These are phyloP conservation scores for Anolis sagrei DNA, from an alignment of 2,113 vertebrate species.

Conservation along the genomic window DNA sequence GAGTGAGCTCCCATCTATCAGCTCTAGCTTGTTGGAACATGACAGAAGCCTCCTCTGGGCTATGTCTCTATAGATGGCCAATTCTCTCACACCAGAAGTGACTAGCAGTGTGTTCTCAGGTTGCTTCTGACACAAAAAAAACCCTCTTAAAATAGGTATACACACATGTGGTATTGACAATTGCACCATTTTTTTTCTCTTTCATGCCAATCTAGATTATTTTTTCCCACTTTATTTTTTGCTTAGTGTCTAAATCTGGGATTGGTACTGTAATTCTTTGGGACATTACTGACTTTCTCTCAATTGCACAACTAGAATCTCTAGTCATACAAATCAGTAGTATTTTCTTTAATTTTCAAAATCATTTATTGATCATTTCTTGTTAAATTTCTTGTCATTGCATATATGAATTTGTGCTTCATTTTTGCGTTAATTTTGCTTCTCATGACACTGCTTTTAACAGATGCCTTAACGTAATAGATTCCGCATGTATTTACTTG, in stretches of 20 bases:
- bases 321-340: neutral
- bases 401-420: conserved; percentile 6
- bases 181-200: neutral
- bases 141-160: too few species aligned
- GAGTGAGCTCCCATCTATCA: too few species aligned
- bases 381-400: too few species aligned
- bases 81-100: too few species aligned
- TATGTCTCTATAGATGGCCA: too few species aligned
- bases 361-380: too few species aligned
- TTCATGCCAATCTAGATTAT: neutral
- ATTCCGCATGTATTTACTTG: neutral
- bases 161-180: neutral
- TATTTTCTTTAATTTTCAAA: neutral
- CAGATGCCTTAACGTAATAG: neutral
- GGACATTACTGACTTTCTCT: neutral
- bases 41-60: too few species aligned
- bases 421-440: conserved; percentile 1
- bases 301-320: neutral
- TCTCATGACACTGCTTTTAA: conserved; percentile 8
- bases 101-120: too few species aligned
- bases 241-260: neutral
- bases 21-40: too few species aligned
- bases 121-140: too few species aligned
- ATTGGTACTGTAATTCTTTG: neutral
- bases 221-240: neutral